Conservation (phyloP, 2,888 invertebrate genomes). For the Steinernema hermaphroditum region DNA sequence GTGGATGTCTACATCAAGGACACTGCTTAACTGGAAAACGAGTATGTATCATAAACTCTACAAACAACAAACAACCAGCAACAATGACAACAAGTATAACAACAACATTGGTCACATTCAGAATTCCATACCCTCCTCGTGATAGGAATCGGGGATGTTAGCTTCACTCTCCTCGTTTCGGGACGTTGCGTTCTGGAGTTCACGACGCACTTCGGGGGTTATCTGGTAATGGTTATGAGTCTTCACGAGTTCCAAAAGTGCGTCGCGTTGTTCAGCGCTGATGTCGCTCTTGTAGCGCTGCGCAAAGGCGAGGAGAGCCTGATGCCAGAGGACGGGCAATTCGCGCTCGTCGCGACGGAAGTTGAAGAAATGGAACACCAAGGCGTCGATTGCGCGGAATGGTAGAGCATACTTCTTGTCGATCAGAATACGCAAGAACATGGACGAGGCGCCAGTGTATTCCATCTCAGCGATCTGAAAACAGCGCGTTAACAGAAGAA, state of each 20-base stretch:
- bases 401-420: constrained; percentile 98
- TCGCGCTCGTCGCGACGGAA: constrained; percentile 69
- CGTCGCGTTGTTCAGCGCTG: constrained; percentile 86
- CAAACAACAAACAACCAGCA: constrained; percentile 22
- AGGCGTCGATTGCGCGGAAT: constrained; percentile 88
- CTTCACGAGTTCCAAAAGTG: constrained; percentile 78
- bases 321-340: constrained; percentile 95
- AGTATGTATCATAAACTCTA: constrained; percentile 25
- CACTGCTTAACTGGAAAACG: neutral
- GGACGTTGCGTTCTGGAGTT: constrained; percentile 81
- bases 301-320: constrained; percentile 86
- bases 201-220: constrained; percentile 82
- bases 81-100: constrained; percentile 22
- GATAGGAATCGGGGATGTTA: constrained; percentile 40
- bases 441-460: constrained; percentile 91
- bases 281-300: constrained; percentile 94
- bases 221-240: constrained; percentile 74
- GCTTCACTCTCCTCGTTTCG: constrained; percentile 72
- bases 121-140: constrained; percentile 39
- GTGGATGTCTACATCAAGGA: neutral
- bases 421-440: constrained; percentile 87
- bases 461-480: constrained; percentile 96
- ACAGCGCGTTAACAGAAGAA: neutral
- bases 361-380: constrained; percentile 90
- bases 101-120: constrained; percentile 23